Evolutionary conservation across 2,888 invertebrate genomes (phyloP).

Genomic region (Agrotis puta): DNA sequence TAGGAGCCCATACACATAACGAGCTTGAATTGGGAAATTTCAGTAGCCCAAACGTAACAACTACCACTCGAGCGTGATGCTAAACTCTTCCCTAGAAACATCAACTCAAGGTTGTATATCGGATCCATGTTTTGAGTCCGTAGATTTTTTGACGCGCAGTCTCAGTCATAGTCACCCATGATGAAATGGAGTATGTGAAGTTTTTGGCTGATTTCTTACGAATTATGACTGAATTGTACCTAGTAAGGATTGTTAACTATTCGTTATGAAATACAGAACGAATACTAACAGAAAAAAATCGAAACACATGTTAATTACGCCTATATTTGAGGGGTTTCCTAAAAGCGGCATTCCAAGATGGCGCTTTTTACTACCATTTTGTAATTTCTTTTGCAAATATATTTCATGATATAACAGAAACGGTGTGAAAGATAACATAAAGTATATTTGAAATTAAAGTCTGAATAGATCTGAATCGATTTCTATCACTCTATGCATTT

Average conservation of each 20-base stretch:
- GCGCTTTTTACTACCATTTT: neutral
- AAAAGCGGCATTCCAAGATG: conserved; percentile 1
- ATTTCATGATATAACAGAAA: conserved; percentile 20
- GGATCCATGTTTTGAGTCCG: no score
- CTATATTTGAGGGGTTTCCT: no score
- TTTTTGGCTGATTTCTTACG: conserved; percentile 6
- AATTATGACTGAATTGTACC: conserved; percentile 26
- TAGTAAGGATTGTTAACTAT: neutral
- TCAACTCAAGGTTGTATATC: no score
- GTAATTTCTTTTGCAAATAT: neutral
- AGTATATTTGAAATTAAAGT: neutral
- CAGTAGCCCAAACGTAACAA: neutral
- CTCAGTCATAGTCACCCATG: no score
- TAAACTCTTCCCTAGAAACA: no score
- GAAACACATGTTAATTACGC: accelerated
- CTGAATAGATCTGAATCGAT: neutral
- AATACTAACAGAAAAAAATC: neutral
- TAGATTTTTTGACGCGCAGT: no score
- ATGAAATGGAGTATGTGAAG: neutral
- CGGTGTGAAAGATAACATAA: conserved; percentile 8
- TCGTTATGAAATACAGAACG: conserved; percentile 4
- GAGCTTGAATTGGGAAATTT: conserved; percentile 2
- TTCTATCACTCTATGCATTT: neutral
- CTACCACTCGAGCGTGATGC: no score
- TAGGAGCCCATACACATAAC: conserved; percentile 49